phyloP scores from a whole-genome alignment of 2,797 vertebrate genomes.

The Corythornis leucogaster region DNA sequence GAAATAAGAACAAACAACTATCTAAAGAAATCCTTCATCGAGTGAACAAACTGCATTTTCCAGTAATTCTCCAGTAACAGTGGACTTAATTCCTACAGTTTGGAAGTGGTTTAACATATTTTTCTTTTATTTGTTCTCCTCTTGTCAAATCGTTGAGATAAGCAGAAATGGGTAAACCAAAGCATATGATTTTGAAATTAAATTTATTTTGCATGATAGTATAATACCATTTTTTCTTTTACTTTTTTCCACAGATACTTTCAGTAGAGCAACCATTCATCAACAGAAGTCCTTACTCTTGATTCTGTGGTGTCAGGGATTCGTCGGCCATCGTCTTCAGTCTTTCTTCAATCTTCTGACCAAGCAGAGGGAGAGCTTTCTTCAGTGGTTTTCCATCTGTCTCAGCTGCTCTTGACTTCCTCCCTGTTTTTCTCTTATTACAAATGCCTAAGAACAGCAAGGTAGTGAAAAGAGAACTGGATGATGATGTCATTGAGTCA shows the following conservation, averaged over 20 bases:
- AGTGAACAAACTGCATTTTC: background rate
- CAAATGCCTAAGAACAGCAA: conserved; percentile 99
- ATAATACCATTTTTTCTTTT: background rate
- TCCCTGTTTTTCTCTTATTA: conserved; percentile 44
- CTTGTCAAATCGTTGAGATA: background rate
- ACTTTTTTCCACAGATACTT: conserved; percentile 48
- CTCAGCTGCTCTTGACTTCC: background rate
- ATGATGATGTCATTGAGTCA: conserved; percentile 96
- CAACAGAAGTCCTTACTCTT: conserved; percentile 20
- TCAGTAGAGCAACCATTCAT: background rate
- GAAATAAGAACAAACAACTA: background rate
- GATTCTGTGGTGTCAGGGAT: conserved; percentile 39
- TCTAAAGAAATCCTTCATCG: background rate
- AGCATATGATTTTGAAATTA: background rate
- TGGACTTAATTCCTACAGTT: background rate
- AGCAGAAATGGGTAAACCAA: background rate
- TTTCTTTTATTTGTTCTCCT: background rate
- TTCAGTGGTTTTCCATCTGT: background rate
- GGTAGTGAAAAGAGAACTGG: conserved; percentile 94
- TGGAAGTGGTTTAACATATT: background rate
- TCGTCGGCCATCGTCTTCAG: conserved; percentile 14
- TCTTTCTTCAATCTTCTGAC: background rate
- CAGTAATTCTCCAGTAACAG: background rate
- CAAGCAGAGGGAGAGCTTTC: background rate
- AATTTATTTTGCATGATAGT: background rate